Base-by-base conservation (phyloP, 2,113 vertebrate species). In the Clarias magur region DNA sequence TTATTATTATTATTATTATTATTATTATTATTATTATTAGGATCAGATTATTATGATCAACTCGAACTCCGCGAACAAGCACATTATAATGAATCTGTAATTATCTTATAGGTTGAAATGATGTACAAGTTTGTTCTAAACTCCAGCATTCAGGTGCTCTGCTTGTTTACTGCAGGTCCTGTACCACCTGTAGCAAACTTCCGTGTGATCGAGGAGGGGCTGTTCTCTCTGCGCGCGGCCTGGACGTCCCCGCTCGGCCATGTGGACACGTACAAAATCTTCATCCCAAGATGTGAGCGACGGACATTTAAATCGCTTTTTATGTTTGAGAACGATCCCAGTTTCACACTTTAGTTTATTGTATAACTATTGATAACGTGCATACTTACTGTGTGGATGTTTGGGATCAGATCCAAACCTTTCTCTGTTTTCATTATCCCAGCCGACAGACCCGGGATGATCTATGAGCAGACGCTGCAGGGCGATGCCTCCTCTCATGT, bases 141-240 rank as follows among this genome's bases (percentile, higher is more conserved):
- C 65, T 27, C 65, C n/a, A 68, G 17, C 17, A n/a, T 54, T 53
- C 42, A 76, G 13, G 6, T 85, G 42, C 85, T 25, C 3, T 15
- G 38, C 57, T 91, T 23, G 48, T 57, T 91, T 3, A 21, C 82
- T 86, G 84, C 76, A 98, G 97, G 93, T 72, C 91, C 95, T 0
- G 86, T 97, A 38, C 95, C 97, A 25, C 93, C 91, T 0, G 96
- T 97, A 82, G 95, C 95, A 34, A 96, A 98, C 92, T 97, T 97
- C 92, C 96, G 96, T 13, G 93, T 97, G 59, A 93, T 95, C n/a
- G 97, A 97, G 89, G 96, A 96, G 89, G 96, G 96, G 57, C 92
- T 96, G 68, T 97, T 94, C 90, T 96, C 95, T 70, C 93, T 98
- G 83, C 97, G 95, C 70, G 91, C 97, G 59, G 95, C 95, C 82